These are phyloP conservation scores for Monopis laevigella DNA, from an alignment of 2,888 invertebrate species.

Conservation along the genomic window DNA sequence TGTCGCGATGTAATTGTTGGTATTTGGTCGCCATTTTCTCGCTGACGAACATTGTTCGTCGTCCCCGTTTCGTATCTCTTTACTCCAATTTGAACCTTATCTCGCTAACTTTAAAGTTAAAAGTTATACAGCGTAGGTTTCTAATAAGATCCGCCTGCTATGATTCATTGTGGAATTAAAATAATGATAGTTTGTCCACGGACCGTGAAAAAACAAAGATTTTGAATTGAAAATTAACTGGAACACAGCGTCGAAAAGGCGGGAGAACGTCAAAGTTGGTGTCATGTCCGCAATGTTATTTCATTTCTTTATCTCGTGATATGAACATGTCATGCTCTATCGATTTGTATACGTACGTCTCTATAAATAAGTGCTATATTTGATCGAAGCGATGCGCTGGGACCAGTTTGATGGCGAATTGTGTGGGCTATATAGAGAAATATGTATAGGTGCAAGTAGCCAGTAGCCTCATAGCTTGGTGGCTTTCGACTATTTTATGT, in stretches of 20 bases:
- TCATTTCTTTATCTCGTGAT: slow-evolving; percentile 18
- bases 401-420: too few relatives aligned
- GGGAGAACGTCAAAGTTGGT: slow-evolving; percentile 25
- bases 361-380: slow-evolving; percentile 60
- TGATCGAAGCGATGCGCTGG: slow-evolving; percentile 53
- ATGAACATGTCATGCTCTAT: slow-evolving; percentile 40
- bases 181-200: neutral
- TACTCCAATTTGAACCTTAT: too few relatives aligned
- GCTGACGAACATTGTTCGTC: slow-evolving; percentile 63
- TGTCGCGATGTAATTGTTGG: slow-evolving; percentile 53
- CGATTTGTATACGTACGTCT: slow-evolving; percentile 60
- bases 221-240: slow-evolving; percentile 14
- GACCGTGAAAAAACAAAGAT: neutral
- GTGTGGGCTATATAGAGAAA: too few relatives aligned
- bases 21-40: slow-evolving; percentile 67
- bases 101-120: too few relatives aligned
- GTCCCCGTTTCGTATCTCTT: slow-evolving; percentile 48
- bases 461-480: too few relatives aligned
- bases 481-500: too few relatives aligned
- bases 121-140: too few relatives aligned
- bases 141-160: slow-evolving; percentile 36
- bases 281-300: slow-evolving; percentile 6
- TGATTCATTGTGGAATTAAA: slow-evolving; percentile 58
- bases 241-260: slow-evolving; percentile 33
- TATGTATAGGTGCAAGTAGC: too few relatives aligned